Percentiles rank a stretch among this genome's conserved stretches.
These are phyloP conservation scores for Semicossyphus pulcher DNA, from an alignment of 2,113 vertebrate species.

Conservation along the genomic window DNA sequence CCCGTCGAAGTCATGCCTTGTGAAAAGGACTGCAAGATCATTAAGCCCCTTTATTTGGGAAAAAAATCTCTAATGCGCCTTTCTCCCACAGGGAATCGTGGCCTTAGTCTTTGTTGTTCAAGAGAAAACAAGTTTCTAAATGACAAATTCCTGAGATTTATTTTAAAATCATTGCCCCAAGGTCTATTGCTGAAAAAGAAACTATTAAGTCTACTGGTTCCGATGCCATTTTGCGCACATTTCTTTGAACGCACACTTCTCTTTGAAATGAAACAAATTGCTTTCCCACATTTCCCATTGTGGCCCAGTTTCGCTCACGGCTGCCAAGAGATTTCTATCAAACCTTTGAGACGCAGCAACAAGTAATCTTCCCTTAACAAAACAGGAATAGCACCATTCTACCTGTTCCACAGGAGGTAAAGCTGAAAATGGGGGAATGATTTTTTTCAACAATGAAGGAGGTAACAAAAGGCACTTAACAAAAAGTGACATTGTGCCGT, in stretches of 20 bases:
- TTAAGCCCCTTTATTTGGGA: background rate
- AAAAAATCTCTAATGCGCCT: background rate
- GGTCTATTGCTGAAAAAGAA: background rate
- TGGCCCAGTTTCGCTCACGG: background rate
- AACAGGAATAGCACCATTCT: background rate
- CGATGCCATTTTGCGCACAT: background rate
- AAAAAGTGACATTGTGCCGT: background rate
- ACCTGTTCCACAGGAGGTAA: background rate
- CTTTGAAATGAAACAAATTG: conserved; percentile 35
- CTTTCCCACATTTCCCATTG: conserved; percentile 5
- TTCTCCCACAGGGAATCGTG: background rate
- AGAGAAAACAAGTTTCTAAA: background rate
- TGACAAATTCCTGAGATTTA: background rate
- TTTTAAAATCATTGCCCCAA: background rate
- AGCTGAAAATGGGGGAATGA: background rate
- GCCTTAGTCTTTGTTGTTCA: background rate
- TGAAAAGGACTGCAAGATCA: conserved; percentile 10
- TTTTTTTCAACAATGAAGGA: conserved; percentile 7
- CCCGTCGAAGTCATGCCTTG: background rate
- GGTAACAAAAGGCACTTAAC: conserved; percentile 2
- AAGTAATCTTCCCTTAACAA: conserved; percentile 22
- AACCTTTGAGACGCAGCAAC: conserved; percentile 2
- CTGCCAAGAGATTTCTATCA: conserved; percentile 26
- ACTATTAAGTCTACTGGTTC: background rate
- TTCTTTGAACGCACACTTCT: conserved; percentile 13